Base-by-base conservation (phyloP, 1,140 invertebrate species). In the Zaprionus kolodkinae region DNA sequence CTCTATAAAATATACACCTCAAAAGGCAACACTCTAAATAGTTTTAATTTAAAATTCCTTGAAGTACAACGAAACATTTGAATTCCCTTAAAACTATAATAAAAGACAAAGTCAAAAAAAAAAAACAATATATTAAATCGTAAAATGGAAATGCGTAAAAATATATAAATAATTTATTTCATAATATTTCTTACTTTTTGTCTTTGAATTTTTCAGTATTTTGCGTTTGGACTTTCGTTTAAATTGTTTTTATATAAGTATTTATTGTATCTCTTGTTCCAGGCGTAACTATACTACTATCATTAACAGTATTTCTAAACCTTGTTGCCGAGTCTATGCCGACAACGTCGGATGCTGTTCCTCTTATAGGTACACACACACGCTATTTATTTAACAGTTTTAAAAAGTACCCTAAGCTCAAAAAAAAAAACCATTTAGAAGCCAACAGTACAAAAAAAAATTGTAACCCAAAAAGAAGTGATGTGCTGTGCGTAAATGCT, bases 281-380 rank as follows among this genome's bases (percentile, higher is more conserved):
- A 99, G 98, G 98, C 94, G 98, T 99, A 93, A 99, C 98, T 93
- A 99, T 99, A 93, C 95, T 99, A 93, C 96, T 99, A 93, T 99
- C 98, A 93, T 95, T 99, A 95, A 99, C 98, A 94, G 98, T 99
- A 93, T 99, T 99, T 96, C 95, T 97, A 93, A 97, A 97, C 94
- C 95, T 98, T 94, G 97, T 98, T 83, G 96, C 97, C 83, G 97
- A 98, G 95, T 97, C 96, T 92, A 96, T 98, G 95, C 97, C 97
- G 89, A 96, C 97, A 79, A 97, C 97, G 71, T 98, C 97, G 92
- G 97, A 98, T 93, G 97, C 96, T 91, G 96, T 97, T 90, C 95
- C 95, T 87, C 93, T 95, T 88, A 95, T 95, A 95, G 95, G 94
- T 94, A 94, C 92, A 92, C 91, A 89, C 65, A 82, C 91, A 84